These are phyloP conservation scores for Gandaritis pyraliata DNA, from an alignment of 2,888 invertebrate genomes.

Conservation along the genomic window DNA sequence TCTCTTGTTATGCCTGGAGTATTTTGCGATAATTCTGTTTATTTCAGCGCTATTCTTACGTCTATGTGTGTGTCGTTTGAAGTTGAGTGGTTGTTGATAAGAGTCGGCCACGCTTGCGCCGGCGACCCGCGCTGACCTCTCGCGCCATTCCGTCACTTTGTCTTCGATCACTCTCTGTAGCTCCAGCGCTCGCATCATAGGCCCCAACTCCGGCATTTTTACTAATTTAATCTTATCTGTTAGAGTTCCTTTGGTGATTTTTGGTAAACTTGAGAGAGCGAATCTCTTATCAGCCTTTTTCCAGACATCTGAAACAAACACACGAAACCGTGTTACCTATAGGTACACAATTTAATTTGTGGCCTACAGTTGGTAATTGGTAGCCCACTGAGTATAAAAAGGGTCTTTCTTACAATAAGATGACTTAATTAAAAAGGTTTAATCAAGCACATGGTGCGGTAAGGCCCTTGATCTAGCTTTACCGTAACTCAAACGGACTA, in stretches of 20 bases:
- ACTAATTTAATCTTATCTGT: constrained; percentile 40
- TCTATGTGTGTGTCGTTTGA: constrained; percentile 79
- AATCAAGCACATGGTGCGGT: constrained; percentile 27
- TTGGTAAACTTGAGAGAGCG: constrained; percentile 31
- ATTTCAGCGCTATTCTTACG: constrained; percentile 82
- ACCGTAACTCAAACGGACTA: too few relatives aligned
- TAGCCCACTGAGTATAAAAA: constrained; percentile 11
- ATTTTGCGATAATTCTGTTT: constrained; percentile 83
- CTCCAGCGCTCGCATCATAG: constrained; percentile 80
- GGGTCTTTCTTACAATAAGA: constrained; percentile 19
- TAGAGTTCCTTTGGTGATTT: constrained; percentile 34
- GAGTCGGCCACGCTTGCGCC: constrained; percentile 75
- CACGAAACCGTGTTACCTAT: constrained; percentile 30
- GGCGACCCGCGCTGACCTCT: constrained; percentile 80
- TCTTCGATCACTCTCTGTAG: constrained; percentile 79
- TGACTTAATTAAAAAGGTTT: constrained; percentile 41
- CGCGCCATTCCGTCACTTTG: constrained; percentile 82
- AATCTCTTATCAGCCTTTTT: constrained; percentile 39
- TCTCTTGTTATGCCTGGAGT: constrained; percentile 75
- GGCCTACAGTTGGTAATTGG: constrained; percentile 14
- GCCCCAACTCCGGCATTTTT: constrained; percentile 79
- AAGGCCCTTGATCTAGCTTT: too few relatives aligned
- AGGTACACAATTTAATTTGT: constrained; percentile 40
- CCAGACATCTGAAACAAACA: constrained; percentile 39
- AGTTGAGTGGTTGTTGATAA: constrained; percentile 82